Evolutionary conservation across 2,888 invertebrate genomes (phyloP), one percentile per base, ranked within the genome.

Genomic region (Invenusta paracnida): DNA sequence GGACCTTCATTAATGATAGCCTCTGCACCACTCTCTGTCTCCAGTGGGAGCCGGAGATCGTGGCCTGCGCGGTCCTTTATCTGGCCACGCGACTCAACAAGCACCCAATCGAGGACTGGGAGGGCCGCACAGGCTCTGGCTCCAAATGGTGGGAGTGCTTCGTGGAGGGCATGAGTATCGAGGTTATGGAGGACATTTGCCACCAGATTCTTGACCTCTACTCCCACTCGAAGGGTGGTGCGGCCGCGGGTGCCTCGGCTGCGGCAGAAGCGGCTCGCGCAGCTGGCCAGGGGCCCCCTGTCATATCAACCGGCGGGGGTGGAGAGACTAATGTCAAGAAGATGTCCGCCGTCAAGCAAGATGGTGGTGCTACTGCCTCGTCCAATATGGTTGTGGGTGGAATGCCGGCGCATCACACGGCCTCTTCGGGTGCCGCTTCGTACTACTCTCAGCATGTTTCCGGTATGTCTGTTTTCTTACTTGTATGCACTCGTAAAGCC

Each of bases 1-100:
- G 98, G 98, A 98, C 98, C 1, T 99, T 99, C 92, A 96, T 98
- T 0, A 99, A 99, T 92, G 99, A 99, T 92, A 95, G 96, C 92
- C 93, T 98, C 88, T 97, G 97, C 91, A 99, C 99, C 0, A 98
- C 97, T 0, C 93, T 99, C 82, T 96, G 96, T 88, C 93, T 99
- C 82, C 97, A 98, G 92, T 99, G 98, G 97, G 98, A 99, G 91
- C 98, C 99, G 0, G 98, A 99, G 92, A 96, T 99, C 79, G 92
- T 93, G 5, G 98, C 98, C 0, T 97, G 98, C 2, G 97, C 98
- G 0, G 93, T 99, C 13, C 96, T 99, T 94, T 97, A 98, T 92
- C 93, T 99, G 87, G 97, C 98, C 0, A 96, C 97, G 85, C 97
- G 98, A 90, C 93, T 99, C 28, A 96, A 95, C 91, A 97, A 97